Evolutionary conservation across 2,797 vertebrate species (phyloP).

Genomic region (Potorous gilbertii): DNA sequence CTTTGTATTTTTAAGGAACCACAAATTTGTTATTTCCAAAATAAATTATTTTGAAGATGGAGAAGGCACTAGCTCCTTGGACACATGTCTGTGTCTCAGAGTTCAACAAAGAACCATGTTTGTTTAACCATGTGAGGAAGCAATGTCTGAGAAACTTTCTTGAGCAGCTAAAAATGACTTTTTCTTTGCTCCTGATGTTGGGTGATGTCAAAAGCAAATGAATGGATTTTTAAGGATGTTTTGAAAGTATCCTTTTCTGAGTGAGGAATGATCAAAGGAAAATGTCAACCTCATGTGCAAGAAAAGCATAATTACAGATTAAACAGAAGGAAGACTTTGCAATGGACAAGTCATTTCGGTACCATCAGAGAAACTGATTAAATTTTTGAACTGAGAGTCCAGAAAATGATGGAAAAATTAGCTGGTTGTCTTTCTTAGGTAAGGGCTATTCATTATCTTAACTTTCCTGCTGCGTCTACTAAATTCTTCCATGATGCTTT

Average conservation of each 20-base stretch:
- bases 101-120: conserved; percentile 53
- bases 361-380: conserved; percentile 25
- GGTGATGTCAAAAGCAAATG: conserved; percentile 20
- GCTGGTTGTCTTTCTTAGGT: not conserved
- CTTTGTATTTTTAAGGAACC: conserved; percentile 50
- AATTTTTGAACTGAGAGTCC: not conserved
- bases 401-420: not conserved
- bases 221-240: conserved; percentile 32
- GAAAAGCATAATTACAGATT: not conserved
- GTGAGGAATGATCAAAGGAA: conserved; percentile 35
- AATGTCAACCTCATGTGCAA: conserved; percentile 20
- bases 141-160: conserved; percentile 45
- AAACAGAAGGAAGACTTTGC: not conserved
- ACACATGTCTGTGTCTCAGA: conserved; percentile 28
- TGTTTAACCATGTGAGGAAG: conserved; percentile 57
- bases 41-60: conserved; percentile 51
- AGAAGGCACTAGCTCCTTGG: conserved; percentile 49
- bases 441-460: not conserved
- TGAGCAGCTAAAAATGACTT: conserved; percentile 45
- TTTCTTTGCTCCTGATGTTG: conserved; percentile 48
- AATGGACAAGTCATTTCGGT: not conserved
- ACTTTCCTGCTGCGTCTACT: not conserved
- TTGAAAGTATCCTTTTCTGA: conserved; percentile 49
- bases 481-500: not conserved
- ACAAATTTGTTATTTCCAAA: conserved; percentile 51